These are phyloP conservation scores for Ecliptopera silaceata DNA, from an alignment of 2,888 invertebrate genomes.

Conservation along the genomic window DNA sequence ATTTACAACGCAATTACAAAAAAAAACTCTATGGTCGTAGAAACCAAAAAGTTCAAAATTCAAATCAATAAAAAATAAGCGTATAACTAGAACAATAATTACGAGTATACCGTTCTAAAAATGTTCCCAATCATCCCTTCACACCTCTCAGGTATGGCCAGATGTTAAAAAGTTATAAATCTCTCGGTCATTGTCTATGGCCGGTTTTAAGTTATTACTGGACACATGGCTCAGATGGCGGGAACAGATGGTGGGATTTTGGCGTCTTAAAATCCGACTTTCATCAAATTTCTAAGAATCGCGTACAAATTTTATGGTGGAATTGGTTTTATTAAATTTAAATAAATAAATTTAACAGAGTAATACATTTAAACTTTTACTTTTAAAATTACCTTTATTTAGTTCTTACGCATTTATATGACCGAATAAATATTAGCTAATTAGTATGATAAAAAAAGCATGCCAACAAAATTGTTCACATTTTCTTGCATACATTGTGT, in stretches of 20 bases:
- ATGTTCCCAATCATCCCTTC: constrained; percentile 32
- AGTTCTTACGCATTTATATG: too few species aligned
- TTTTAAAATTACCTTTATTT: too few species aligned
- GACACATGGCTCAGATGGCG: constrained; percentile 58
- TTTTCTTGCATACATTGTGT: too few species aligned
- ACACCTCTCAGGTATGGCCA: constrained; percentile 64
- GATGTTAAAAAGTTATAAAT: constrained; percentile 71
- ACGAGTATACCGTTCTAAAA: constrained; percentile 8
- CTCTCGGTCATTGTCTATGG: constrained; percentile 68
- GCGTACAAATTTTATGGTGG: neutral
- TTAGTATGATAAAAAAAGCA: too few species aligned
- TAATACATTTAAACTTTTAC: too few species aligned
- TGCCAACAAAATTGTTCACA: too few species aligned
- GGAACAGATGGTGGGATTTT: constrained; percentile 4
- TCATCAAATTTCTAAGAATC: too few species aligned
- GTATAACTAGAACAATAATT: constrained; percentile 5
- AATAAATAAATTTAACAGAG: too few species aligned
- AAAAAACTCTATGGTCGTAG: too few species aligned
- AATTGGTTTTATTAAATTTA: neutral
- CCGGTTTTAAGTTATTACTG: constrained; percentile 64
- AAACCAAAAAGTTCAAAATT: neutral
- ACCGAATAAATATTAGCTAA: too few species aligned
- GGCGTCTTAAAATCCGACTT: neutral
- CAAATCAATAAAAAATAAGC: neutral
- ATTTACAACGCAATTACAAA: too few species aligned